Evolutionary conservation across 2,888 invertebrate genomes (phyloP), one percentile per base, ranked within the genome.

Genomic region (Heliconius cydno): DNA sequence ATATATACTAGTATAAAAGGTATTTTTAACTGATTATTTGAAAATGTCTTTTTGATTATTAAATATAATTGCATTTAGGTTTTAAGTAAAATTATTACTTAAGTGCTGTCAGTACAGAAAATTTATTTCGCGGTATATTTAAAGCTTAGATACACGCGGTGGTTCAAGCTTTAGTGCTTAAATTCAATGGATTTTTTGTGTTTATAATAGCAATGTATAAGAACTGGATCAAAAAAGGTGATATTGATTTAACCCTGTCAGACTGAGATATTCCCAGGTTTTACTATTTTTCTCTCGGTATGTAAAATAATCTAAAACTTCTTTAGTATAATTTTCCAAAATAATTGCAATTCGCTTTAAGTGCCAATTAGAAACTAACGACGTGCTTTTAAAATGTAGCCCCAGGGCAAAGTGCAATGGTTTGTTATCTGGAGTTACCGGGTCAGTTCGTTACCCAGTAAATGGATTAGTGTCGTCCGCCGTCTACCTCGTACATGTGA

Each of bases 371-470:
- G 52, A 71, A 63, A 6, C 30, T 30, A 70, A 70, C 52, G 41
- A 22, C 25, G 15, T 34, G 46, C 46, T 46, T 74, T 74, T 52
- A 70, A 77, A 73, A 77, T 75, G 41, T 68, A 77, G 66, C 38
- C 38, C 19, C 63, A 30, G 38, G 67, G 76, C 75, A 87, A 87
- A 90, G 89, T 90, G 88, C 89, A 90, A 88, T 88, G 86, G 87
- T 87, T 88, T 87, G 88, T 91, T 88, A 90, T 89, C 87, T 86
- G 87, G 84, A 74, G 79, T 81, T 88, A 87, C 88, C 87, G 88
- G 88, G 88, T 86, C 87, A 89, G 91, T 91, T 92, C 91, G 90
- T 92, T 91, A 90, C 86, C 86, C 90, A 88, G 88, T 92, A 92
- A 92, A 87, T 86, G 91, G 92, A 92, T 92, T 92, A 93, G 84